Evolutionary conservation across 2,888 invertebrate genomes (phyloP), one percentile per base, ranked within the genome.

Genomic region (Lasioglossum zephyrum): DNA sequence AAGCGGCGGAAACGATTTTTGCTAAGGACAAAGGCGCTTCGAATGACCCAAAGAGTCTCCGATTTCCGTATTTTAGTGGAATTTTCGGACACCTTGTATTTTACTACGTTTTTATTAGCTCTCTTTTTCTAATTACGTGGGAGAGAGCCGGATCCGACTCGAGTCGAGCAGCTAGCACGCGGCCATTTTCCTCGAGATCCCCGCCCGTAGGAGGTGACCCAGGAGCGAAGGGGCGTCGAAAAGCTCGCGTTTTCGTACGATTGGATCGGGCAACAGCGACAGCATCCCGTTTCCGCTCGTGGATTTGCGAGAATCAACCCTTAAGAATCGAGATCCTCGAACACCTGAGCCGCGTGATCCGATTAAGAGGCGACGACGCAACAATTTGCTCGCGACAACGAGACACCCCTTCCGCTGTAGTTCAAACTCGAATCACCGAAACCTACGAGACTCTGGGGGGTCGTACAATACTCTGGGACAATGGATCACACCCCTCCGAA

Each of bases 151-250:
- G 22, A 53, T 22, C 49, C n/a, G n/a, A 57, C 11, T 57, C 60
- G 60, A 60, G 60, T 26, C 60, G 26, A 53, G 53, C 60, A 26
- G 26, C 6, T 63, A 1, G 63, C 63, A 16, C 63, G 63, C 63
- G 63, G 63, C 63, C 63, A 63, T 63, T 63, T 63, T 63, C 31
- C 63, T 63, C 31, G 63, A 18, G 63, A 26, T 63, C 63, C 8
- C 63, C 63, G 63, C 63, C 63, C 63, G 63, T 63, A 63, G 63
- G 63, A 63, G 63, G 63, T 31, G 31, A 31, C 60, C 63, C 31
- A 63, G 26, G 16, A 63, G 31, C 63, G 16, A 63, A 4, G 63
- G 63, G 63, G 63, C 63, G 31, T 31, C 63, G 31, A 6, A 57
- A 57, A 63, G 63, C 63, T 63, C 63, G 63, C 36, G 36, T 63